Percentiles rank a stretch among this genome's conserved stretches.
phyloP scores from a whole-genome alignment of 35 echinoderm and acorn worm species.

The Strongylocentrotus purpuratus region DNA sequence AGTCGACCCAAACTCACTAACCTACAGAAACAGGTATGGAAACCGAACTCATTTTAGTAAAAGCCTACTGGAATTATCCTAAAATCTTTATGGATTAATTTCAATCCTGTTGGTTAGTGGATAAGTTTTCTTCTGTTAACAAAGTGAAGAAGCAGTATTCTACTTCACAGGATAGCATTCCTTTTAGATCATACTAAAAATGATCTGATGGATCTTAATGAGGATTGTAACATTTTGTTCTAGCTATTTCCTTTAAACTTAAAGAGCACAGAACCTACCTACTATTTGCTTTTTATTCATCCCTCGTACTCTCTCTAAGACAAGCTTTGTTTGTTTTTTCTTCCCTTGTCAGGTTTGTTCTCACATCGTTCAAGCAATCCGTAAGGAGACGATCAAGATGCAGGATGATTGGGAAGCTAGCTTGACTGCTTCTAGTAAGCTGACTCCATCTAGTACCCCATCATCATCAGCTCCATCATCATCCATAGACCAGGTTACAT shows the following conservation, averaged over 20 bases:
- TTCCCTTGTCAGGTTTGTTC: slow-evolving; percentile 72
- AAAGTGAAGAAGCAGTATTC: not conserved
- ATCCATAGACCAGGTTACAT: slow-evolving; percentile 4
- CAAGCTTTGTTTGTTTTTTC: not conserved
- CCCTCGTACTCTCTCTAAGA: not conserved
- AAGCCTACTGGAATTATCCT: not conserved
- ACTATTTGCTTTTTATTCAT: not conserved
- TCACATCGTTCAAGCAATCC: slow-evolving; percentile 97
- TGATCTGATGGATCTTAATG: not conserved
- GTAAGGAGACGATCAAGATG: slow-evolving; percentile 91
- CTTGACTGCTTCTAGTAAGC: slow-evolving; percentile 51
- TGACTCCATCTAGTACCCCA: slow-evolving; percentile 46
- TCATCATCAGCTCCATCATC: slow-evolving; percentile 46
- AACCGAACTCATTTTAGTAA: too few species aligned
- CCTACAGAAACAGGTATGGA: slow-evolving; percentile 92
- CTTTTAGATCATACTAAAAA: not conserved
- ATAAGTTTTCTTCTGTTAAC: not conserved
- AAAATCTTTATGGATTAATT: not conserved
- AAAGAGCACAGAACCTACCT: not conserved
- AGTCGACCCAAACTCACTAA: slow-evolving; percentile 92
- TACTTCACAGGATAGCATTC: not conserved
- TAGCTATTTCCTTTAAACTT: not conserved
- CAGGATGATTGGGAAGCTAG: slow-evolving; percentile 88
- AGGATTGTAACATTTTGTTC: not conserved
- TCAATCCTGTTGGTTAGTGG: too few species aligned